phyloP scores from a whole-genome alignment of 2,113 vertebrate genomes.

The Gobio gobio region DNA sequence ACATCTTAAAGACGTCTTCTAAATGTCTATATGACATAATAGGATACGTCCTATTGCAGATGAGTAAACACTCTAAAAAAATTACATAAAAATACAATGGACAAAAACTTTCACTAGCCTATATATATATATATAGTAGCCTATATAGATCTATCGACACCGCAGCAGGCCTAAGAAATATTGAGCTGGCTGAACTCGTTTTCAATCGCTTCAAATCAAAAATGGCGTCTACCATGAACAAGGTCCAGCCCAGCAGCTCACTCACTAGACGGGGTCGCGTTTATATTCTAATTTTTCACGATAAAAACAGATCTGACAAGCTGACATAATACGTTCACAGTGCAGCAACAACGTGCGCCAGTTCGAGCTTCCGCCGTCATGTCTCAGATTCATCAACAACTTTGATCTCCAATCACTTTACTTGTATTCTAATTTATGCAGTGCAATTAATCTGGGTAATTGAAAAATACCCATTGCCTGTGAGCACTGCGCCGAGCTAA shows the following conservation, averaged over 20 bases:
- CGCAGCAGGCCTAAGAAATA: background rate
- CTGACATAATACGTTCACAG: background rate
- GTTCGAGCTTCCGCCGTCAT: conserved; percentile 18
- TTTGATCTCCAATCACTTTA: conserved; percentile 43
- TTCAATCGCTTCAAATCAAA: background rate
- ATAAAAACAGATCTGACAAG: conserved; percentile 11
- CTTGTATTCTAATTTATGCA: conserved; percentile 63
- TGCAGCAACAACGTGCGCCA: background rate
- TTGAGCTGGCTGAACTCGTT: background rate
- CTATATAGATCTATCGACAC: background rate
- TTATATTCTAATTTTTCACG: background rate
- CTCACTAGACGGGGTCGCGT: background rate
- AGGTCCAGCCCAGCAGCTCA: background rate
- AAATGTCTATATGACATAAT: too few relatives aligned
- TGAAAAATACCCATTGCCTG: conserved; percentile 74
- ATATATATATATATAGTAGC: background rate
- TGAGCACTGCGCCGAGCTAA: conserved; percentile 65
- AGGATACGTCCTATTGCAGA: too few relatives aligned
- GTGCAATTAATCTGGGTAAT: conserved; percentile 76
- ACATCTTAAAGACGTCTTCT: too few relatives aligned
- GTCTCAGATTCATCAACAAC: conserved; percentile 20
- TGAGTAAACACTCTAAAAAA: too few relatives aligned
- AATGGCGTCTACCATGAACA: background rate
- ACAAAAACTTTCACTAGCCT: too few relatives aligned
- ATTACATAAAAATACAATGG: too few relatives aligned